Conservation (phyloP, 2,888 invertebrate species). For the Chaetogeoica ovagalla region DNA sequence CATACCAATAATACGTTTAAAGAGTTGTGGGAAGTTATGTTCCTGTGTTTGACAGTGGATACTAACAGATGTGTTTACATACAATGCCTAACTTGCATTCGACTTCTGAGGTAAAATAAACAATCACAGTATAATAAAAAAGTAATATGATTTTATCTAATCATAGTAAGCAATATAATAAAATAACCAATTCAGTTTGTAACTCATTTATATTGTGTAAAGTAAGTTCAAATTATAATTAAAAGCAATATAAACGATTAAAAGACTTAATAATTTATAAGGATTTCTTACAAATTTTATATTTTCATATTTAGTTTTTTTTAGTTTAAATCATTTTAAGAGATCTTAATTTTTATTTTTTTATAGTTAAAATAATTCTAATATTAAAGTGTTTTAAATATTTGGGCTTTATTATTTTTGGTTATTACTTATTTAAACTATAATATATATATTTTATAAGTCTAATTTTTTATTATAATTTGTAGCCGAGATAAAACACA, state of each 20-base stretch:
- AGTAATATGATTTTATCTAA: conserved; percentile 50
- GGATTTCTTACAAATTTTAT: too few relatives aligned
- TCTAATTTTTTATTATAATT: conserved; percentile 43
- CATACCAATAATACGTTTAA: conserved; percentile 20
- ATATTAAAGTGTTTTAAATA: too few relatives aligned
- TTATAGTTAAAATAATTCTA: too few relatives aligned
- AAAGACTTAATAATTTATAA: too few relatives aligned
- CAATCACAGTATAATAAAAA: neutral
- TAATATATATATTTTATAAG: neutral
- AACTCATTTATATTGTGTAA: too few relatives aligned
- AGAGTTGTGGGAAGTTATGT: conserved; percentile 37
- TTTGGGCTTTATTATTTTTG: neutral
- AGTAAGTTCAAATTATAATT: too few relatives aligned
- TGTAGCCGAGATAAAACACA: conserved; percentile 77
- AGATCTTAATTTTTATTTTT: too few relatives aligned
- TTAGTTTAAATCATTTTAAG: too few relatives aligned
- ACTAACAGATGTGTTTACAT: conserved; percentile 58
- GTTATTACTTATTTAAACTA: neutral
- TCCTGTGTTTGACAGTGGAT: conserved; percentile 9
- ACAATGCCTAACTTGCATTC: conserved; percentile 66
- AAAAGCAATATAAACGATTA: too few relatives aligned
- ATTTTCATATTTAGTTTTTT: too few relatives aligned
- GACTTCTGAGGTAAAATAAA: conserved; percentile 68
- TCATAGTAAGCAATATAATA: too few relatives aligned
- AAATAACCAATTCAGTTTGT: too few relatives aligned